Base-by-base conservation (phyloP, 2,113 vertebrate species). In the Petrocephalus microphthalmus region DNA sequence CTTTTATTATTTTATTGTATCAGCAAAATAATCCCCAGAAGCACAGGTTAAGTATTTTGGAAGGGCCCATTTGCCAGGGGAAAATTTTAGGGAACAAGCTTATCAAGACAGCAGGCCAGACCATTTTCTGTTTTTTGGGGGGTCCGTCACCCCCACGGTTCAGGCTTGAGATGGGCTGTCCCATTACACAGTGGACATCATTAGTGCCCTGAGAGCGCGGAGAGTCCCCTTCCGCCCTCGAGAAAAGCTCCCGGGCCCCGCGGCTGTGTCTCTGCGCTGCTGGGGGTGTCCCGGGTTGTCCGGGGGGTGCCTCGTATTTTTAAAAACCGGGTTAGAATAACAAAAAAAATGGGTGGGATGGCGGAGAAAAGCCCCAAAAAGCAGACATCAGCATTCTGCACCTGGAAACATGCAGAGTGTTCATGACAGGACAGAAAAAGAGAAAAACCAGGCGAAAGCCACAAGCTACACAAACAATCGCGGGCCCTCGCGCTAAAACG, bases 91-190 rank as follows among this genome's bases (percentile, higher is more conserved):
- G 89, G 45, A 90, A 89, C 89, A 90, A 37, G 29, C 10, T 91
- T 89, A 91, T 91, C 92, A 90, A 90, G 88, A 92, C 78, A 90
- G 84, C 87, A 19, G 29, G 52, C 25, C 89, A 53, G 29, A 86
- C 37, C 49, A 20, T 64, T 49, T n/a, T 47, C 37, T 42, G 1
- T 45, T 92, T 88, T 90, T 81, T 88, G 84, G 74, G 89, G 90
- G 85, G 89, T 52, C 83, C 84, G 84, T 56, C 82, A 60, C 49
- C 85, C 88, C 57, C 42, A 71, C 90, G 60, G 90, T 64, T 60
- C 71, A 82, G 6, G 19, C 74, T 88, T 85, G 86, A 87, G 90
- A 91, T 90, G 90, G 90, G 90, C 15, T 1, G 3, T 74, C 33
- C 67, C 67, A 37, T 78, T 42, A 78, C 33, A 37, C 71, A 37